These are phyloP conservation scores for Siniperca obscura DNA, from an alignment of 2,797 vertebrate species.

Conservation along the genomic window DNA sequence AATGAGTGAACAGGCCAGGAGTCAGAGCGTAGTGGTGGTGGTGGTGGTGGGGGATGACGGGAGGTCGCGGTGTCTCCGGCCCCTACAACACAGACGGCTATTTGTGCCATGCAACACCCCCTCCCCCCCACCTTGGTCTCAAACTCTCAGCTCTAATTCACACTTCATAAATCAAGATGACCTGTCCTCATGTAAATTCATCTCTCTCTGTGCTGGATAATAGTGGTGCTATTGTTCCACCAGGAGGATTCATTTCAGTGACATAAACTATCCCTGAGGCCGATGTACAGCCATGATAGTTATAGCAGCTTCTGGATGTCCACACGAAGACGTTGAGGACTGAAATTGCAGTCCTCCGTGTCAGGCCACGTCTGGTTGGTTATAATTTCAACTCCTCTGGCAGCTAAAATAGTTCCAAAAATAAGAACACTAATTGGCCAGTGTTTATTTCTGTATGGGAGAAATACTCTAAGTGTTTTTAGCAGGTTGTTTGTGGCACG, in stretches of 20 bases:
- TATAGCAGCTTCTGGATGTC: constrained; percentile 53
- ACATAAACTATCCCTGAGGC: constrained; percentile 43
- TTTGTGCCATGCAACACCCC: constrained; percentile 72
- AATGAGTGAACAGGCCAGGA: constrained; percentile 64
- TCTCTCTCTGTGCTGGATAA: constrained; percentile 70
- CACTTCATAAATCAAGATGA: constrained; percentile 86
- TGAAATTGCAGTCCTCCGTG: constrained; percentile 44
- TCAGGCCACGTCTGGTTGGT: constrained; percentile 67
- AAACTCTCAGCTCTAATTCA: constrained; percentile 80
- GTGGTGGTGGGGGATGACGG: constrained; percentile 39
- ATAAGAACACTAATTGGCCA: constrained; percentile 82
- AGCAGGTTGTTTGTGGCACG: constrained; percentile 83
- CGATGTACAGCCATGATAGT: constrained; percentile 27
- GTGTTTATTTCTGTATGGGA: constrained; percentile 84
- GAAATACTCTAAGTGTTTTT: constrained; percentile 81
- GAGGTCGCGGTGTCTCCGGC: constrained; percentile 69
- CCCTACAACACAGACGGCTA: constrained; percentile 78
- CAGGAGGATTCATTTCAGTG: constrained; percentile 54
- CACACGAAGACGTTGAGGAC: constrained; percentile 4
- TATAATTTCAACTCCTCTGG: constrained; percentile 67
- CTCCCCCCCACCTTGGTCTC: constrained; percentile 67
- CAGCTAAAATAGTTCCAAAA: constrained; percentile 77
- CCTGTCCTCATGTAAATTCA: constrained; percentile 78
- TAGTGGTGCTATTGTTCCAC: constrained; percentile 76
- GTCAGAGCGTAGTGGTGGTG: constrained; percentile 40